A percentile compares a stretch with the other conserved stretches of the same genome.
phyloP scores from a whole-genome alignment of 2,888 invertebrate species.

The Lepidochrysops patricia region DNA sequence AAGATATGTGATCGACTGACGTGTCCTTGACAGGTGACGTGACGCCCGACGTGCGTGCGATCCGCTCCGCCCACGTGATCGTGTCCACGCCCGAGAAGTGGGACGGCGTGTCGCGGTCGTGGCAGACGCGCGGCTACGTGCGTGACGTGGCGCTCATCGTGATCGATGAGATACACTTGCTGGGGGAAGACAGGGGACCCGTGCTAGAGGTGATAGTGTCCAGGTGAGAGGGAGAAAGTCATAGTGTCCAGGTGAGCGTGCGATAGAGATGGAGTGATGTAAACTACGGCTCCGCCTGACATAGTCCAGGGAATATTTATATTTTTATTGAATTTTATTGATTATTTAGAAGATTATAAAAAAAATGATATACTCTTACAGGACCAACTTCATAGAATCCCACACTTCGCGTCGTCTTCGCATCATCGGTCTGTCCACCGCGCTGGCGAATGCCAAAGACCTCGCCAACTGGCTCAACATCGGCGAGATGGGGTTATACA shows the following conservation, averaged over 20 bases:
- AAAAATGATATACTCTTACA: constrained; percentile 35
- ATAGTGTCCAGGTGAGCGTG: not conserved
- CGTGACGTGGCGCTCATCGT: constrained; percentile 91
- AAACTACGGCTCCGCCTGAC: too few relatives aligned
- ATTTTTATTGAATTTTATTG: too few relatives aligned
- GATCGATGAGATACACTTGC: constrained; percentile 98
- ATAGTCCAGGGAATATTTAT: too few relatives aligned
- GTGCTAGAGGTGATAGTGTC: constrained; percentile 98
- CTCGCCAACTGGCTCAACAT: constrained; percentile 97
- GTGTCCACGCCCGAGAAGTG: constrained; percentile 99
- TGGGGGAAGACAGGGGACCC: constrained; percentile 92
- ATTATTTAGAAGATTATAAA: too few relatives aligned
- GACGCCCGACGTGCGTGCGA: constrained; percentile 88
- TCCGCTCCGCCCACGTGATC: constrained; percentile 90
- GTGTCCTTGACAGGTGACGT: constrained; percentile 65
- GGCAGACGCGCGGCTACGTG: constrained; percentile 97
- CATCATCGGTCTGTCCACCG: constrained; percentile 96
- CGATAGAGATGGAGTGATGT: too few relatives aligned
- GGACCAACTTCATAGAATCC: constrained; percentile 96
- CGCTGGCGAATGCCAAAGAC: constrained; percentile 97
- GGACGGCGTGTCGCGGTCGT: constrained; percentile 98
- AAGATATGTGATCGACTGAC: not conserved
- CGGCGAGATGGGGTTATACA: constrained; percentile 91
- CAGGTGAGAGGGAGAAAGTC: constrained; percentile 40
- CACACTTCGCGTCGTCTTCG: constrained; percentile 88